Conservation (phyloP, 2,888 invertebrate genomes). For the Scelioninae gen. 2 region DNA sequence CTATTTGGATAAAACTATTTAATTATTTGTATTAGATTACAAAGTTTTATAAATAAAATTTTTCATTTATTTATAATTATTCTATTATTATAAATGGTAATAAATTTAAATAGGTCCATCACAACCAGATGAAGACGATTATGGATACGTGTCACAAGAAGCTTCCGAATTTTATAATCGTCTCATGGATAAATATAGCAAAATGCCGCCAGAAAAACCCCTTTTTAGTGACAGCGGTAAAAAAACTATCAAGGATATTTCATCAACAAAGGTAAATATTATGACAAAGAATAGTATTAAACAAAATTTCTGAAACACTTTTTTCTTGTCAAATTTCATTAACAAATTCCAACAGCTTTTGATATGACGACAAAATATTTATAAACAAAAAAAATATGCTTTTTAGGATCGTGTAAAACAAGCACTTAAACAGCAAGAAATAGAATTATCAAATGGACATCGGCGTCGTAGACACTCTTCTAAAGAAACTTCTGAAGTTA, state of each 20-base stretch:
- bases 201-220: constrained; percentile 83
- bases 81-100: too few species aligned
- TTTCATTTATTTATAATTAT: too few species aligned
- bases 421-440: constrained; percentile 83
- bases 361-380: too few species aligned
- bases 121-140: constrained; percentile 93
- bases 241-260: constrained; percentile 76
- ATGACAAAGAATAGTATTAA: too few species aligned
- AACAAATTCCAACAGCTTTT: neutral
- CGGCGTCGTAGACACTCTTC: constrained; percentile 78
- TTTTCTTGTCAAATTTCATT: too few species aligned
- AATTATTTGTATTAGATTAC: too few species aligned
- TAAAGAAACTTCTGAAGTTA: constrained; percentile 71
- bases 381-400: too few species aligned
- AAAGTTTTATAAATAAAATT: too few species aligned
- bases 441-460: constrained; percentile 84
- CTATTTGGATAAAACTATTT: too few species aligned
- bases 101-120: constrained; percentile 77
- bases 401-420: constrained; percentile 79
- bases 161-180: constrained; percentile 88
- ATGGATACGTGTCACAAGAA: constrained; percentile 91
- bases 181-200: constrained; percentile 89
- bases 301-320: too few species aligned
- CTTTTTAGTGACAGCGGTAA: constrained; percentile 78
- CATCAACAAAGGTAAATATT: constrained; percentile 75